These are phyloP conservation scores for Adelosebastes latens DNA, from an alignment of 2,797 vertebrate genomes.

Conservation along the genomic window DNA sequence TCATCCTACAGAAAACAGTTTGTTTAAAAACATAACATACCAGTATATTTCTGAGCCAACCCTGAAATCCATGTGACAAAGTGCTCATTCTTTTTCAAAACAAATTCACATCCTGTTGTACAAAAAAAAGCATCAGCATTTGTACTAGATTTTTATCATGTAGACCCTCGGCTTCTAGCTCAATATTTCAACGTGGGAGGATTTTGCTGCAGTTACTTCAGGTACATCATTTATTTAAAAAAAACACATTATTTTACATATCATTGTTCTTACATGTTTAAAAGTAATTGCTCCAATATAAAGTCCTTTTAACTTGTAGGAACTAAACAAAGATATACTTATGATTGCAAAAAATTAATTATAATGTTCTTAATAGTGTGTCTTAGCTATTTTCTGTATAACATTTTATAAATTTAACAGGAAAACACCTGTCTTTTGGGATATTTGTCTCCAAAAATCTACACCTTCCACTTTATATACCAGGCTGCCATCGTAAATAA, in stretches of 20 bases:
- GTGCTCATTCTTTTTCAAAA: background rate
- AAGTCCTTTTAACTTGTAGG: background rate
- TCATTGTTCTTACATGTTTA: background rate
- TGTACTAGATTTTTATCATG: background rate
- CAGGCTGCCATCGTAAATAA: too few relatives aligned
- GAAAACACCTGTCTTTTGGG: background rate
- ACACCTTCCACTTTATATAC: background rate
- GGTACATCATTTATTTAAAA: background rate
- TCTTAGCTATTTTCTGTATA: background rate
- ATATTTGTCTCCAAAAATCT: background rate
- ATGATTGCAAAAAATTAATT: background rate
- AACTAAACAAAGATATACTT: background rate
- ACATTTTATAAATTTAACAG: background rate
- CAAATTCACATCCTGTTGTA: background rate
- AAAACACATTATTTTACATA: background rate
- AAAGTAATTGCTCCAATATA: background rate
- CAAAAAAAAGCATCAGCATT: background rate
- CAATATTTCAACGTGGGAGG: background rate
- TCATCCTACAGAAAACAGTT: background rate
- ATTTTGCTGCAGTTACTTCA: background rate
- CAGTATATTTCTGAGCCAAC: background rate
- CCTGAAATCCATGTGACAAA: background rate
- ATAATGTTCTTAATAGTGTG: background rate
- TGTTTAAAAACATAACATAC: background rate
- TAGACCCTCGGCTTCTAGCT: background rate